A percentile compares a stretch with the other conserved stretches of the same genome.
Conservation (phyloP, 2,113 vertebrate genomes). For the Scopus umbretta region DNA sequence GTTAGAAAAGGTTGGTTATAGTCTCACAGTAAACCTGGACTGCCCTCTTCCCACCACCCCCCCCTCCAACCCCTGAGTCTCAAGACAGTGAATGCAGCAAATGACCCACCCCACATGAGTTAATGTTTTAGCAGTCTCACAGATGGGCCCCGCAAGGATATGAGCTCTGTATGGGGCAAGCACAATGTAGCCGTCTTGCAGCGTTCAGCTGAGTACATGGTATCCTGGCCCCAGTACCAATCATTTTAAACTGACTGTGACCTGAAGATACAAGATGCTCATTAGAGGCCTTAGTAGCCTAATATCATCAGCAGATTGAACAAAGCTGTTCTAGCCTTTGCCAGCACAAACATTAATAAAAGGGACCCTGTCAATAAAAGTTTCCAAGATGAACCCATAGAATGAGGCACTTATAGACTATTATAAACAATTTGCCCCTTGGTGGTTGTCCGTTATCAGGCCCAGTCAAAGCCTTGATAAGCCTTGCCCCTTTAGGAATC, state of each 20-base stretch:
- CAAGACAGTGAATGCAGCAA: neutral
- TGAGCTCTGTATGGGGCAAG: neutral
- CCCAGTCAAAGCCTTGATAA: slow-evolving; percentile 73
- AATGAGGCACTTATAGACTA: slow-evolving; percentile 69
- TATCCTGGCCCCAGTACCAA: slow-evolving; percentile 18
- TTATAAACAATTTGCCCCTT: slow-evolving; percentile 76
- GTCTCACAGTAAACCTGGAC: slow-evolving; percentile 24
- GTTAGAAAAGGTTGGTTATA: neutral
- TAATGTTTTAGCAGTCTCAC: neutral
- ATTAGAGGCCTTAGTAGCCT: slow-evolving; percentile 63
- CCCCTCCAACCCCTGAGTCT: neutral
- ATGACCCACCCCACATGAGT: neutral
- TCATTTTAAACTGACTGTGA: slow-evolving; percentile 60
- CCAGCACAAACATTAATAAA: slow-evolving; percentile 68
- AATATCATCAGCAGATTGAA: slow-evolving; percentile 66
- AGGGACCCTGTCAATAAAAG: slow-evolving; percentile 67
- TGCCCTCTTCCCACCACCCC: neutral
- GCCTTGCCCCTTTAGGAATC: slow-evolving; percentile 75
- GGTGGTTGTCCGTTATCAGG: slow-evolving; percentile 72
- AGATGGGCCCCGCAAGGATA: neutral
- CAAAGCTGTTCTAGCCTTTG: slow-evolving; percentile 25
- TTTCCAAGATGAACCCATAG: slow-evolving; percentile 58
- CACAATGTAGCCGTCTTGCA: neutral
- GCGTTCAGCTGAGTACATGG: neutral
- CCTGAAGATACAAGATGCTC: slow-evolving; percentile 57